phyloP scores from a whole-genome alignment of 1,140 invertebrate genomes.

The Gyrodactylus salaris region DNA sequence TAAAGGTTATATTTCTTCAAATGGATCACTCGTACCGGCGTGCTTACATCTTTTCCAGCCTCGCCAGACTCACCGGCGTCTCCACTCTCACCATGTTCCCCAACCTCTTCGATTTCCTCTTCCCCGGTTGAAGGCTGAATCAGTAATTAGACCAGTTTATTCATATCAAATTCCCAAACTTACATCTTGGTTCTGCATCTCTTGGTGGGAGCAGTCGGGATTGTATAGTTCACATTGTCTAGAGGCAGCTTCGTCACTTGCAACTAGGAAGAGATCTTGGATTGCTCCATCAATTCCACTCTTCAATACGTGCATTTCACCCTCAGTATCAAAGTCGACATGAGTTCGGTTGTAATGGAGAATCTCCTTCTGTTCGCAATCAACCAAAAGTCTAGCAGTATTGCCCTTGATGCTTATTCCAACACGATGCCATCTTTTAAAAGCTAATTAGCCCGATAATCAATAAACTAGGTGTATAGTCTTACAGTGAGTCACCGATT shows the following conservation, averaged over 20 bases:
- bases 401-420: background rate
- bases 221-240: constrained; percentile 5
- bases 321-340: background rate
- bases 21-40: too few species aligned
- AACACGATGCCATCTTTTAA: constrained; percentile 3
- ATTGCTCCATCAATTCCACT: background rate
- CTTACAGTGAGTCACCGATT: background rate
- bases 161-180: too few species aligned
- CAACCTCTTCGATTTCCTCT: background rate
- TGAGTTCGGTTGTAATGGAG: background rate
- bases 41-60: background rate
- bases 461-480: background rate
- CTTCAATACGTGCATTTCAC: background rate
- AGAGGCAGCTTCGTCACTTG: background rate
- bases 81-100: background rate
- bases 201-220: background rate
- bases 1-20: background rate
- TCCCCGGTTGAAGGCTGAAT: too few species aligned
- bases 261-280: constrained; percentile 3
- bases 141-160: too few species aligned
- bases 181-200: too few species aligned
- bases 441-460: background rate
- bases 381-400: background rate
- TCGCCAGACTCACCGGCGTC: background rate
- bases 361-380: constrained; percentile 1